Base-by-base conservation (phyloP, 2,113 vertebrate species). In the Platysteira castanea region DNA sequence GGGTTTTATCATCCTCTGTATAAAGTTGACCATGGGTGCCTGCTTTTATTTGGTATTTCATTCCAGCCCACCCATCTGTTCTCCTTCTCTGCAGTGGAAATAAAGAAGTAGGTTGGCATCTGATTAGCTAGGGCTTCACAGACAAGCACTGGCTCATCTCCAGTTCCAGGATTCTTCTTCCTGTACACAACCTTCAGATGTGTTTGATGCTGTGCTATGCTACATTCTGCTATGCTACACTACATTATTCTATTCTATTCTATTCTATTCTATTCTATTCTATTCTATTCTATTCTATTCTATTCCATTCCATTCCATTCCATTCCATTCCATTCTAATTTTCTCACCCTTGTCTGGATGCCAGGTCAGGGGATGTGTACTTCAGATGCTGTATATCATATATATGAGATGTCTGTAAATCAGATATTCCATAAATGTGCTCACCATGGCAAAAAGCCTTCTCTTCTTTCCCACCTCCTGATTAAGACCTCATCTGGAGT, bases 1-100 rank as follows among this genome's bases (percentile, higher is more conserved):
- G 52, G 33, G 7, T 0, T 84, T 92, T 94, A 71, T 84, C 65
- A 17, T 76, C 60, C 53, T 89, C 78, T 86, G 52, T 63, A 31
- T 46, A 50, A 74, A 90, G 63, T 46, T 81, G 90, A 81, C 60
- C 54, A 27, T 47, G 50, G 69, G 53, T 0, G 1, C 70, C 76
- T 75, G 56, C 52, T 93, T 92, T 84, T 71, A 89, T 83, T 90
- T 83, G 63, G 30, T 74, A 46, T 89, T 89, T 93, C 28, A 53
- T 67, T 93, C 39, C 85, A 86, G 28, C 50, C 61, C 85, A 90
- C 71, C 47, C 85, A 94, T 90, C 90, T 96, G 85, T 64, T 93
- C 86, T 82, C 27, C 41, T 77, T 74, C 60, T 82, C 64, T 64
- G 44, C 2, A 1, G 42, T 90, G 41, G 53, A 94, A 92, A 67